phyloP scores from a whole-genome alignment of 35 echinoderm and acorn worm genomes.

The Lytechinus variegatus region DNA sequence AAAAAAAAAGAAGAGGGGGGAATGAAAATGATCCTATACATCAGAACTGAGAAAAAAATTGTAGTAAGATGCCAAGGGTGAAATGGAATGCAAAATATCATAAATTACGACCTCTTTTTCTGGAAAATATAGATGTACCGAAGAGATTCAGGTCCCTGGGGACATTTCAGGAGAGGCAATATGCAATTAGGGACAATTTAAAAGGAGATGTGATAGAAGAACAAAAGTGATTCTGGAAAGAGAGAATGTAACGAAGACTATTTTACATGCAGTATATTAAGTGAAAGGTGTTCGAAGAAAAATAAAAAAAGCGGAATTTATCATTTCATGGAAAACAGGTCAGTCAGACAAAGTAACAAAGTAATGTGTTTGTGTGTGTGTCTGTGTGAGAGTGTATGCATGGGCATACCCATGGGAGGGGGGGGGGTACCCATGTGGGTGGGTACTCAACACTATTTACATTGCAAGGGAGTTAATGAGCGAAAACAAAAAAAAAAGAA shows the following conservation, averaged over 20 bases:
- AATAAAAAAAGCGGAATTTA: too few species aligned
- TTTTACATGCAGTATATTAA: too few species aligned
- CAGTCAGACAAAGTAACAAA: background rate
- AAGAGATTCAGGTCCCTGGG: background rate
- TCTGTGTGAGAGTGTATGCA: too few species aligned
- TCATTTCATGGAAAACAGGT: background rate
- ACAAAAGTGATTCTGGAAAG: background rate
- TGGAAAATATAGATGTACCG: background rate
- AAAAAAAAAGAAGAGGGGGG: too few species aligned
- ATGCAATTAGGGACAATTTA: background rate
- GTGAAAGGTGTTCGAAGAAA: too few species aligned
- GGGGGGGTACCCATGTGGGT: too few species aligned
- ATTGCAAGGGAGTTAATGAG: background rate
- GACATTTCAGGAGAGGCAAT: background rate
- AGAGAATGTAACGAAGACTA: too few species aligned
- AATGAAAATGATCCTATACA: background rate
- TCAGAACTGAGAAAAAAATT: background rate
- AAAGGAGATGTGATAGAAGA: background rate
- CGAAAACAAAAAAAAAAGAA: background rate
- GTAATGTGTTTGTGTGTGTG: too few species aligned
- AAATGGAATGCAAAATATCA: background rate
- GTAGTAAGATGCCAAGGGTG: background rate
- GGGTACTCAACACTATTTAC: background rate
- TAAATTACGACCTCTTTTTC: background rate
- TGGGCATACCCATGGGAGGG: too few species aligned